Base-by-base conservation (phyloP, 2,888 invertebrate genomes). In the Yponomeuta sedellus region DNA sequence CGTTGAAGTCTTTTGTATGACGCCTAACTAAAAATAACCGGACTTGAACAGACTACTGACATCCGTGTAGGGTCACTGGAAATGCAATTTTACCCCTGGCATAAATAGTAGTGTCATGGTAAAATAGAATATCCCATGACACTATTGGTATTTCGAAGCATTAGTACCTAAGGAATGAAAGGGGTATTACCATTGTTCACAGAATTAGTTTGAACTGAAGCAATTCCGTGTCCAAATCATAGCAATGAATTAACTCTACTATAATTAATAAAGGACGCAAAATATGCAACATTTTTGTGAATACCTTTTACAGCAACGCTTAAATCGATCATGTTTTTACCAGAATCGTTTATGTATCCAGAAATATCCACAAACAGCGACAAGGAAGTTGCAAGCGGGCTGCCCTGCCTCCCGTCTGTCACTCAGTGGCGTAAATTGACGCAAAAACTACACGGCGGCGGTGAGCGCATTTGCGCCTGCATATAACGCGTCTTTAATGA, bases 401-500 rank as follows among this genome's bases (percentile, higher is more conserved):
- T 70, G 74, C 67, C 73, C 70, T 71, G 69, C 72, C 71, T 69
- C 73, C 71, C 74, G 72, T 67, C 72, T 70, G 72, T 74, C 77
- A 74, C 74, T 75, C 74, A 74, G 71, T 19, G 28, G 40, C 34
- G 66, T 58, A 65, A 65, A 67, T 65, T 67, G 67, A 70, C 73
- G 71, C 71, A 67, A 76, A 75, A 75, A 74, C 74, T 78, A 75
- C 71, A 74, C 75, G 76, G 75, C 75, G 76, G 75, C 76, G 73
- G 70, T 73, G 69, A 52, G 44, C 16, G 8, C 16, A 19, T 71
- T 44, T 25, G 62, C 69, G 69, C 69, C 73, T 73, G 77, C 77
- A 77, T 79, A 80, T 77, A 78, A 77, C 74, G 72, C 68, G 71
- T 75, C 73, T 72, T 64, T 84, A 82, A 83, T 82, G 78, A 81